Percentiles rank a stretch among this genome's conserved stretches.
phyloP scores from a whole-genome alignment of 35 echinoderm and acorn worm genomes.

The Lytechinus variegatus region DNA sequence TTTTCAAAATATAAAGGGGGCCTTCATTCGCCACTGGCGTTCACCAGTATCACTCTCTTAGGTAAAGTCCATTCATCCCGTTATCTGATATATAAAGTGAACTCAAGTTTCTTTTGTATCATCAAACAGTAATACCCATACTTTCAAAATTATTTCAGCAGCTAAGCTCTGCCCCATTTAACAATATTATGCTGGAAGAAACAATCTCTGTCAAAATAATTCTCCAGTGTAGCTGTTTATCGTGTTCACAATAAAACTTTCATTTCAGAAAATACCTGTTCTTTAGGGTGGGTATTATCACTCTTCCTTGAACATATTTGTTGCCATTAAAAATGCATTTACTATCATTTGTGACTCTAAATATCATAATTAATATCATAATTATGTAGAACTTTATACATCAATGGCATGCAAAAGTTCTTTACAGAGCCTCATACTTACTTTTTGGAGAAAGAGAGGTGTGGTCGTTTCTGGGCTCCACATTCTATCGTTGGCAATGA shows the following conservation, averaged over 20 bases:
- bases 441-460: constrained; percentile 89
- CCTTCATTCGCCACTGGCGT: neutral
- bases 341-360: too few species aligned
- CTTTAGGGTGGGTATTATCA: too few species aligned
- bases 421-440: constrained; percentile 19
- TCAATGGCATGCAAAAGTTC: neutral
- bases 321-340: too few species aligned
- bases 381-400: neutral
- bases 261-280: too few species aligned
- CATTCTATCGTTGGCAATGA: constrained; percentile 83
- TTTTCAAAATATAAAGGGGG: too few species aligned
- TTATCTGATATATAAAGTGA: neutral
- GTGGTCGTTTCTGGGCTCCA: constrained; percentile 70
- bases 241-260: too few species aligned
- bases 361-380: too few species aligned
- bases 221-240: neutral
- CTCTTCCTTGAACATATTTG: too few species aligned
- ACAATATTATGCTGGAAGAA: neutral
- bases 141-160: neutral
- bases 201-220: neutral
- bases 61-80: neutral
- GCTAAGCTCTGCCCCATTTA: neutral
- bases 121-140: neutral
- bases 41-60: neutral
- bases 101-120: neutral